Evolutionary conservation across 2,797 vertebrate species (phyloP), one percentile per base, ranked within the genome.

Genomic region (Anguilla anguilla): DNA sequence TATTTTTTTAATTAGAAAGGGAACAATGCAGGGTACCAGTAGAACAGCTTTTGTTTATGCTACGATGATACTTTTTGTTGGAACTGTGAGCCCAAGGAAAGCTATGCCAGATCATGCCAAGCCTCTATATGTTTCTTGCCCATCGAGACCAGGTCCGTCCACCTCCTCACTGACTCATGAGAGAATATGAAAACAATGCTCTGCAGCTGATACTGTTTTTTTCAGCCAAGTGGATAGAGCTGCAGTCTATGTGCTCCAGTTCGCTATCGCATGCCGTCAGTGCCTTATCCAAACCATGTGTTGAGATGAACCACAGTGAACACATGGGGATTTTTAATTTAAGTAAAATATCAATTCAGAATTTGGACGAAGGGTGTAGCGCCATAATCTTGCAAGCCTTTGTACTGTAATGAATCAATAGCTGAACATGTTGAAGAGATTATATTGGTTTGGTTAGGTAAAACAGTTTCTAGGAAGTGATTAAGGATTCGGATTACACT

Each of bases 1-100:
- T 35, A 49, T 53, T 39, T 86, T 39, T 86, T 53, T 86, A 79
- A 77, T 79, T 39, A 86, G 51, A 74, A 86, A 61, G 74, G 39
- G 31, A 53, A 82, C 55, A 74, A 55, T 51, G 46, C 46, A 25
- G 74, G 74, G 35, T 22, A 43, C 74, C 35, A 6, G 19, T 77
- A 35, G 39, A 77, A 46, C 39, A 39, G 13, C 31, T 77, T 77
- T 39, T 77, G 39, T 77, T 77, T 43, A 7, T n/a, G 31, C 39
- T 43, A 77, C 35, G 43, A 43, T 43, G 74, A 35, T 43, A 15
- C 31, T 43, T 77, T 77, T 39, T 77, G 69, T 72, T 31, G n/a
- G 28, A 35, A 43, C 74, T 77, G 74, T 77, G 74, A 19, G 35
- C 5, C n/a, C 31, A 15, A 35, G 35, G 69, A 39, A 22, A 74